phyloP scores from a whole-genome alignment of 2,113 vertebrate species.

The Lepidiolamprologus cunningtoni region DNA sequence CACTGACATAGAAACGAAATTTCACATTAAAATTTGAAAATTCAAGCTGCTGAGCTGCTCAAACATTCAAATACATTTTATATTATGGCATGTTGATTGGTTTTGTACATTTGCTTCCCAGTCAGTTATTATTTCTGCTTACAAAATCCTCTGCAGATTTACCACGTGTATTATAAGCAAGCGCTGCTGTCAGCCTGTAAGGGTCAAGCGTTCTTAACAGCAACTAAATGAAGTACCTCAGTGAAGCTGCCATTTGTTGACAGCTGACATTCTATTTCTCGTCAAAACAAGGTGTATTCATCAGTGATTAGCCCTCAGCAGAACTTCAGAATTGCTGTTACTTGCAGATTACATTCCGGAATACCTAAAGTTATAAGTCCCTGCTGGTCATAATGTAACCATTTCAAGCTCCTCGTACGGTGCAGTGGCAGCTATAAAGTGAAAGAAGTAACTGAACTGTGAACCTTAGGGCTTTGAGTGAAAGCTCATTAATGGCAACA shows the following conservation, averaged over 20 bases:
- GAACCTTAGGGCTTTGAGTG: neutral
- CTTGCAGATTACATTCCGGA: neutral
- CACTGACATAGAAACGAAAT: neutral
- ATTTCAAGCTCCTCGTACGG: neutral
- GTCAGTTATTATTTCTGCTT: neutral
- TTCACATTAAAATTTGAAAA: neutral
- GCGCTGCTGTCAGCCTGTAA: neutral
- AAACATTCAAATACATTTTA: neutral
- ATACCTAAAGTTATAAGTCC: neutral
- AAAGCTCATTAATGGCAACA: slow-evolving; percentile 28
- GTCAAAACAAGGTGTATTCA: neutral
- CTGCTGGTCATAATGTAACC: neutral
- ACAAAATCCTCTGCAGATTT: neutral
- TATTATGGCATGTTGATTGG: neutral
- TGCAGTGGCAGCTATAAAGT: neutral
- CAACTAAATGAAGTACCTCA: neutral
- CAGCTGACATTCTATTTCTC: neutral
- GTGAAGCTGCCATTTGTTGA: neutral
- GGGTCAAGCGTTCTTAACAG: neutral
- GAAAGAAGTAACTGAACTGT: neutral
- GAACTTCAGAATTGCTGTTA: neutral
- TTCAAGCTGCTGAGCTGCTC: neutral
- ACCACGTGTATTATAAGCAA: neutral
- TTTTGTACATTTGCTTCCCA: neutral
- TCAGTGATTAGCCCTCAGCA: neutral